A percentile compares a stretch with the other conserved stretches of the same genome.
Conservation (phyloP, 2,113 vertebrate species). For the Azemiops feae region DNA sequence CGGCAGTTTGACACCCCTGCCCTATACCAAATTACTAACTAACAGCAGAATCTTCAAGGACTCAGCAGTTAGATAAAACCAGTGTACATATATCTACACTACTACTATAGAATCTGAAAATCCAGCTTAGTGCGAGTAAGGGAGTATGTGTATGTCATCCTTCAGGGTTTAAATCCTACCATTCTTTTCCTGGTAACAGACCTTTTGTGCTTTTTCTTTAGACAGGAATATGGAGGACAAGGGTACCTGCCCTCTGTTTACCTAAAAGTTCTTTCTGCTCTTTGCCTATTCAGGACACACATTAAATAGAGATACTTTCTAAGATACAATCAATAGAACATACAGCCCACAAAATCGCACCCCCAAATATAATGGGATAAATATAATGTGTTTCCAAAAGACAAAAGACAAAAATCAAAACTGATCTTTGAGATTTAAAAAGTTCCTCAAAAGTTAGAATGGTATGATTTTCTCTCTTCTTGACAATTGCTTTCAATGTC, state of each 20-base stretch:
- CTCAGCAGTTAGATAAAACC: background rate
- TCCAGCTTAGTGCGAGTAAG: background rate
- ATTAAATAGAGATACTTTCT: background rate
- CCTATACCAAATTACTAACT: background rate
- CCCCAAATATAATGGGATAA: background rate
- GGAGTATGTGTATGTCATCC: background rate
- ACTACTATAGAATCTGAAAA: background rate
- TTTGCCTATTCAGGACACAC: background rate
- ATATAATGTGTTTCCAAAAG: background rate
- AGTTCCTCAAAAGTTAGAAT: background rate
- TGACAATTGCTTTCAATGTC: conserved; percentile 32
- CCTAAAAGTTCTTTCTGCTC: background rate
- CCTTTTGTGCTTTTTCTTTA: background rate
- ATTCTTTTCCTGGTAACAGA: background rate
- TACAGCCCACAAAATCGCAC: background rate
- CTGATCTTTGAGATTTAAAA: fast-evolving
- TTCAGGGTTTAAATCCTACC: background rate
- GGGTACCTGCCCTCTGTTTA: background rate
- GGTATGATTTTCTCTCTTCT: background rate
- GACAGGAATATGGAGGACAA: background rate
- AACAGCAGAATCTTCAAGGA: background rate
- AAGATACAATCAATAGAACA: no score
- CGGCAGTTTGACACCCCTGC: no score
- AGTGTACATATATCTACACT: background rate
- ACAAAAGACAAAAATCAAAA: background rate